Evolutionary conservation across 2,888 invertebrate species (phyloP), one percentile per base, ranked within the genome.

Genomic region (Drosophila fulvimacula): DNA sequence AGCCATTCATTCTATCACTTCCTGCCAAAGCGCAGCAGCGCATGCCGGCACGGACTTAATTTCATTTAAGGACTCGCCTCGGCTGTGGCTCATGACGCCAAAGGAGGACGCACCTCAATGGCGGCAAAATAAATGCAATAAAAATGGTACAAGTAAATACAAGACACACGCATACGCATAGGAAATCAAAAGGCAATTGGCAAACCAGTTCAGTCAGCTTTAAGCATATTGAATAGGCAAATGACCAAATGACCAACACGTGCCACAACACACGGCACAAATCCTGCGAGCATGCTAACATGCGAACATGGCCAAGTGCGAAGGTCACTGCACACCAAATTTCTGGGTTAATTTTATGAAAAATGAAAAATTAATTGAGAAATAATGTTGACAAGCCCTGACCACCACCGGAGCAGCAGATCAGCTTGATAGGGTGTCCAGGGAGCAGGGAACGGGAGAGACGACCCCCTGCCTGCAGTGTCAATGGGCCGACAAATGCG

Each of bases 341-440:
- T 87, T 88, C 87, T 86, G 83, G 87, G 77, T 88, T 88, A 90
- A 89, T 88, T 90, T 90, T 76, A 83, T 90, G 90, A 91, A 91
- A 91, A 91, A 91, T 91, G 82, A 79, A 85, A 84, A 86, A 91
- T 91, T 91, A 91, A 91, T 91, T 91, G 90, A 83, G 88, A 85
- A 91, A 91, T 89, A 90, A 89, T 90, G 91, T 82, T 91, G 91
- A 90, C 90, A 90, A 79, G 85, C 78, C 79, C 83, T 89, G 89
- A 89, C 91, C 91, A 84, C 88, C 81, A 74, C 73, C 75, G 60
- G 49, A 51, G 59, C 51, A 41, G 30, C 55, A 55, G 44, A 42
- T 51, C 41, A 32, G 24, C 52, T 24, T 24, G 19, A 36, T 52
- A 52, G 52, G 52, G 52, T 52, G 38, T 38, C 52, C 38, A 7